Base-by-base conservation (phyloP, 2,113 vertebrate genomes). In the Tamias sibiricus region DNA sequence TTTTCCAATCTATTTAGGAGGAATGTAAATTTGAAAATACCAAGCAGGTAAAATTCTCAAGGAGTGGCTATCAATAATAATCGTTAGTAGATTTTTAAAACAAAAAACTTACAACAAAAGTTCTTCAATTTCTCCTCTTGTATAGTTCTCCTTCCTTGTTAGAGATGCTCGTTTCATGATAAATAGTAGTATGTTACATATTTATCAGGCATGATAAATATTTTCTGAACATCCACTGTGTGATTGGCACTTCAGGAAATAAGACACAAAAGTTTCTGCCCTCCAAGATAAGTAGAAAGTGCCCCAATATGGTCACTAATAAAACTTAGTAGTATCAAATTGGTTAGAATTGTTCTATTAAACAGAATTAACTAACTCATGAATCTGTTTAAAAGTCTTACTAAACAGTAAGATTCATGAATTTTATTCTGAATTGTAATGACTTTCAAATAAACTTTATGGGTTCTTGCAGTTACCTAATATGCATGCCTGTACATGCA, bases 61-160 rank as follows among this genome's bases (percentile, higher is more conserved):
- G n/a, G 49, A 81, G 4, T 59, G 35, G 5, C 40, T 57, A 66
- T 0, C 54, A 20, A 54, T 40, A 68, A 42, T 86, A 57, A 87
- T 47, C 35, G 85, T 52, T 28, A 57, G 44, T 28, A 82, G 49
- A 81, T 77, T 87, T 66, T 80, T 42, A 68, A 87, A 84, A 66
- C 30, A 37, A 87, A 84, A 95, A 74, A 30, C 54, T 80, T 72
- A 14, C 72, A 85, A 80, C 40, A 72, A 19, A 37, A 5, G 71
- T 24, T 57, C 37, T 82, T 93, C n/a, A 94, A 26, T 47, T 59
- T 93, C 75, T 90, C 86, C 40, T 84, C 77, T 30, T 72, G 13
- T 47, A 17, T 14, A 87, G 49, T 54, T 92, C 42, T 80, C 77
- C 17, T 40, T 95, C 16, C 66, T 92, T 7, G 13, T 86, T 49